phyloP scores from a whole-genome alignment of 2,113 vertebrate genomes.

The Sceloporus undulatus region DNA sequence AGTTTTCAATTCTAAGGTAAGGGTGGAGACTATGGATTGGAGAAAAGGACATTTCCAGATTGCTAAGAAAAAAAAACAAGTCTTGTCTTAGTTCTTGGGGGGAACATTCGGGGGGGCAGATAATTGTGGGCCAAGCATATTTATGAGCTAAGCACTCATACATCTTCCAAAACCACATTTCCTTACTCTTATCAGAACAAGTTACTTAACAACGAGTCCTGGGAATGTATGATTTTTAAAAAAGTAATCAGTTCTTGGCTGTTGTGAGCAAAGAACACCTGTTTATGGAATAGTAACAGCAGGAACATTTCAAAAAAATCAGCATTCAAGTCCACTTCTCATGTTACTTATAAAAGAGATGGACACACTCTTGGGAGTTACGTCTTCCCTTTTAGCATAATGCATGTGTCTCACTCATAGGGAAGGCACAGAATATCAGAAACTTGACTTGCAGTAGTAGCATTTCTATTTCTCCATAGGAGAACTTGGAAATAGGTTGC shows the following conservation, averaged over 20 bases:
- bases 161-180: accelerated
- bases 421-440: background rate
- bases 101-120: background rate
- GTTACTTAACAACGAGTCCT: accelerated
- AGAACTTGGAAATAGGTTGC: background rate
- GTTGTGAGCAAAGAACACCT: background rate
- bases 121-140: accelerated
- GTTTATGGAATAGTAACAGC: background rate
- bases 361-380: background rate
- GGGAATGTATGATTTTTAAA: conserved; percentile 2
- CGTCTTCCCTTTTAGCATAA: background rate
- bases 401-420: background rate
- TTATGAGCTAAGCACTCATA: background rate
- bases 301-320: background rate
- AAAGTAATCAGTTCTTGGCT: conserved; percentile 12
- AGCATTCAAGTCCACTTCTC: background rate
- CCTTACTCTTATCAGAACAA: background rate
- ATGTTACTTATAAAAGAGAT: conserved; percentile 1
- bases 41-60: background rate
- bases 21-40: background rate
- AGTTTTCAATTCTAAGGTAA: background rate
- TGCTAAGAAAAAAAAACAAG: background rate
- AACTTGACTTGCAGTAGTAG: background rate
- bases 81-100: too few species aligned
- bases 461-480: background rate